A percentile compares a stretch with the other conserved stretches of the same genome.
These are phyloP conservation scores for Beris morrisii DNA, from an alignment of 2,888 invertebrate species.

Conservation along the genomic window DNA sequence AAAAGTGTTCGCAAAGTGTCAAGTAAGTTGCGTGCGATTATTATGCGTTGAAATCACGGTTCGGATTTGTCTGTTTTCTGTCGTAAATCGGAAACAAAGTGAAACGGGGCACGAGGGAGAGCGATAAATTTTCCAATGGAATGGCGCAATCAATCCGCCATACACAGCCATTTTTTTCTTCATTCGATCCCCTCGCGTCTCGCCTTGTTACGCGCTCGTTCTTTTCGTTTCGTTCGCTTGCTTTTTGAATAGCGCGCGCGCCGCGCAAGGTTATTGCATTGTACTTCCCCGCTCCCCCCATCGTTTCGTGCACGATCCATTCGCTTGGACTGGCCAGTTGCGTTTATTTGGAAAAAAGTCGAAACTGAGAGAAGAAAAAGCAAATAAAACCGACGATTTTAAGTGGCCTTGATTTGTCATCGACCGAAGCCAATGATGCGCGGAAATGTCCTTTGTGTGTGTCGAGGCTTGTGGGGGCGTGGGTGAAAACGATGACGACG, in stretches of 20 bases:
- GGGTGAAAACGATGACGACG: too few species aligned
- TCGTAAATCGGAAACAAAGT: conserved; percentile 18
- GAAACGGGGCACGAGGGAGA: neutral
- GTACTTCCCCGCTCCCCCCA: neutral
- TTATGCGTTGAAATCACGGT: neutral
- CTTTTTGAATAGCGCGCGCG: conserved; percentile 7
- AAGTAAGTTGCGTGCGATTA: conserved; percentile 1
- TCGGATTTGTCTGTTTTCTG: neutral
- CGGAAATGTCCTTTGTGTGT: too few species aligned
- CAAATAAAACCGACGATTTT: too few species aligned
- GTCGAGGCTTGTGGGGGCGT: too few species aligned
- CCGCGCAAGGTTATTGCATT: conserved; percentile 32
- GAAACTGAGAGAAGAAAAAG: too few species aligned
- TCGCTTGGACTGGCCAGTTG: too few species aligned
- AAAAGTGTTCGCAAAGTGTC: conserved; percentile 3
- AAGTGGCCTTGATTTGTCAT: too few species aligned
- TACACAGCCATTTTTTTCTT: conserved; percentile 28
- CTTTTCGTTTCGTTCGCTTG: neutral
- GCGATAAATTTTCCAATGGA: conserved; percentile 28
- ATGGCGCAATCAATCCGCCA: conserved; percentile 37
- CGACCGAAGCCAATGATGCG: too few species aligned
- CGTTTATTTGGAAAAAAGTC: too few species aligned
- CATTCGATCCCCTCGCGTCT: conserved; percentile 1
- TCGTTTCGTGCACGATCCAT: too few species aligned
- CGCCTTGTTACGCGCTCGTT: conserved; percentile 7